Evolutionary conservation across 1,140 invertebrate species (phyloP), one percentile per base, ranked within the genome.

Genomic region (Sycophaga agraensis): DNA sequence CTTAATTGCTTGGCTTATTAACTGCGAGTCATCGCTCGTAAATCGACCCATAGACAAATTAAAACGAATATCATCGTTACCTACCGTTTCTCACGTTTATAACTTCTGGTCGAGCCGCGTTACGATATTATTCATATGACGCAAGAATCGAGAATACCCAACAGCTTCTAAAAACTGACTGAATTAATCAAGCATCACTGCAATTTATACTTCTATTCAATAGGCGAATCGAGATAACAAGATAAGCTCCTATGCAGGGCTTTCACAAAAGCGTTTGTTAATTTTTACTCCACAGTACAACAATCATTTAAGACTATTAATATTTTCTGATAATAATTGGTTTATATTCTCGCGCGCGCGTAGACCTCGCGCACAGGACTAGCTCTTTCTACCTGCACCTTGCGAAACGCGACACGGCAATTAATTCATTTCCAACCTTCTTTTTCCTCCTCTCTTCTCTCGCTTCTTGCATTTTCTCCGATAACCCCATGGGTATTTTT

Each of bases 121-220:
- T 51, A 24, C 28, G 40, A 31, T 53, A 53, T 59, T 53, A 59
- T 59, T 43, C 49, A 35, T 28, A 26, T 53, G 51, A 40, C 19
- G 59, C 59, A 62, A 62, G 31, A 55, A 40, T 55, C 26, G 14
- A n/a, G 40, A 48, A 40, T 62, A 35, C 9, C 9, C 31, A 48
- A 34, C 24, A 16, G 42, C 17, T 40, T 62, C 43, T 19, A 55
- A 54, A 54, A 61, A 61, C 21, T 39, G 19, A 53, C 42, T 54
- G 50, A 46, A 54, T 59, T 61, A 54, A 61, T 54, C 40, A 61
- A 46, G 34, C 31, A 19, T 6, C 16, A 5, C 2, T 35, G 40
- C 49, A 46, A 54, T 54, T 61, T 43, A 61, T 61, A 48, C 14
- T 28, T 35, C 31, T 45, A 59, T 60, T 53, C 22, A 53, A 50